Conservation (phyloP, 1,140 invertebrate species). For the Drosophila subobscura region DNA sequence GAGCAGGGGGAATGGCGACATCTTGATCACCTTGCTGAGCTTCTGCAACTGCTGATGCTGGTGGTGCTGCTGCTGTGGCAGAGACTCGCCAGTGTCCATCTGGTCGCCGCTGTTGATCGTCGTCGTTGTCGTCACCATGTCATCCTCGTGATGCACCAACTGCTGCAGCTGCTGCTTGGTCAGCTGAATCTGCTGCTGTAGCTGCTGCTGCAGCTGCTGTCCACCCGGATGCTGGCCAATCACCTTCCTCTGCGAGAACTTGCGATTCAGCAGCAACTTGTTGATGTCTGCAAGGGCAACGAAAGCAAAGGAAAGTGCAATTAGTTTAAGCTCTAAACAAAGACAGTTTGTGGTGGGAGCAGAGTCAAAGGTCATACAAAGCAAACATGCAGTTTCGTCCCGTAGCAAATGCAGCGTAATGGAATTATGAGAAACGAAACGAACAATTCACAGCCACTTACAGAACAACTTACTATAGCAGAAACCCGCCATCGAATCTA, state of each 20-base stretch:
- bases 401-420: too few relatives aligned
- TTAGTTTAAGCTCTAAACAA: not conserved
- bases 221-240: conserved; percentile 24
- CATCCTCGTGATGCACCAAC: conserved; percentile 64
- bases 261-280: conserved; percentile 76
- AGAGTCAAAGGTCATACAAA: too few relatives aligned
- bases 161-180: conserved; percentile 78
- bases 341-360: too few relatives aligned
- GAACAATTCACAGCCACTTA: too few relatives aligned
- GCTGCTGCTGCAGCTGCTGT: conserved; percentile 44
- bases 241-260: conserved; percentile 77
- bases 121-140: conserved; percentile 47
- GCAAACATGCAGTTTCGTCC: too few relatives aligned
- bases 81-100: conserved; percentile 40
- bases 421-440: too few relatives aligned
- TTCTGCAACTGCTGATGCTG: conserved; percentile 66
- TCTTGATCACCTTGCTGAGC: conserved; percentile 79
- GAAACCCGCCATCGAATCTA: too few relatives aligned
- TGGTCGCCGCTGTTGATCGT: conserved; percentile 48
- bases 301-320: not conserved
- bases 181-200: conserved; percentile 71
- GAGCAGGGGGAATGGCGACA: conserved; percentile 72
- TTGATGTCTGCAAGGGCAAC: conserved; percentile 62
- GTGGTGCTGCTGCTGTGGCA: conserved; percentile 59
- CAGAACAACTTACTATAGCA: too few relatives aligned